Evolutionary conservation across 2,113 vertebrate species (phyloP), one percentile per base, ranked within the genome.

Genomic region (Helogale parvula): DNA sequence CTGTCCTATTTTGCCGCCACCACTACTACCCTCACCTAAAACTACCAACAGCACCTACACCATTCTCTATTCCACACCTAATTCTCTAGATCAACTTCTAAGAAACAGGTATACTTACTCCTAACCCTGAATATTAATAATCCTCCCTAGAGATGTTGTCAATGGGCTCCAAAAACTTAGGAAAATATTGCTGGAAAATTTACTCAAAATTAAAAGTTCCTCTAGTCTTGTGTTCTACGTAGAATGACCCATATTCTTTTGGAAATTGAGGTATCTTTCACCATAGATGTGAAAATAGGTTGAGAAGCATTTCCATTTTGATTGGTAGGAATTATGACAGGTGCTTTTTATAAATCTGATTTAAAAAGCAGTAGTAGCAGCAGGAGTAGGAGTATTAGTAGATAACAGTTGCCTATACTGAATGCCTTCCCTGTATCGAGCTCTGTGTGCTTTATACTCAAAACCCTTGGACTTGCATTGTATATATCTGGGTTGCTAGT

Each of bases 271-370:
- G 4, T 19, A 69, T 80, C 47, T 95, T 80, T 83, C 54, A 88
- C 63, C 74, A 35, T 35, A 29, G 29, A 33, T 69, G 29, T 88
- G 50, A 89, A 85, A 92, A 88, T 79, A 33, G 16, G 5, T 50
- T 93, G 31, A 60, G 68, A 54, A 57, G 19, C 17, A 90, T 87
- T 91, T 93, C 83, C 27, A 60, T 90, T 93, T 31, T 25, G 27
- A 66, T n/a, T 0, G 54, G n/a, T 86, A 31, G 54, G 21, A 91
- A 69, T 80, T 90, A 90, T 81, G 27, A 96, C 12, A 38, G 50
- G 50, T 65, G 65, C 33, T 74, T 94, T 89, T 79, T 71, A 63
- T 85, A 95, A 97, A 89, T 88, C 21, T 94, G 38, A 47, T 86
- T 92, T 69, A 63, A 87, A 82, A 97, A 93, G 84, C n/a, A n/a